A percentile compares a stretch with the other conserved stretches of the same genome.
These are phyloP conservation scores for Plectropomus leopardus DNA, from an alignment of 2,113 vertebrate species.

Conservation along the genomic window DNA sequence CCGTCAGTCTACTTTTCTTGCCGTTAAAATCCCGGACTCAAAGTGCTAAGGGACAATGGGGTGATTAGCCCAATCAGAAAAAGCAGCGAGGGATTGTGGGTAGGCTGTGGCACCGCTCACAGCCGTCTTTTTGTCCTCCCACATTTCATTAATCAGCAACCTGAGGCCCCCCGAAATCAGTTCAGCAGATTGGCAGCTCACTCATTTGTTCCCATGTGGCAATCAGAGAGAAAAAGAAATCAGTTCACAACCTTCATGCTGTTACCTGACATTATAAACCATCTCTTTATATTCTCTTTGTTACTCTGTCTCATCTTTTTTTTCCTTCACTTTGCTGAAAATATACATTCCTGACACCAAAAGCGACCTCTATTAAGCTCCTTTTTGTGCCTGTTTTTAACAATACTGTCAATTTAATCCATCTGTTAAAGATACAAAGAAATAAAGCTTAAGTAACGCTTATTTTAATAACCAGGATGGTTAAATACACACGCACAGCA, in stretches of 20 bases:
- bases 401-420: constrained; percentile 50
- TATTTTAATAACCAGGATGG: constrained; percentile 19
- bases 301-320: constrained; percentile 33
- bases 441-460: constrained; percentile 8
- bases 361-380: constrained; percentile 68
- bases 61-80: constrained; percentile 84
- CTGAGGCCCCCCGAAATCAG: constrained; percentile 73
- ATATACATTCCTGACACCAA: constrained; percentile 25
- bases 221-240: constrained; percentile 70
- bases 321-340: constrained; percentile 17
- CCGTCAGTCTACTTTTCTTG: constrained; percentile 44
- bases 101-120: constrained; percentile 53
- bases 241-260: constrained; percentile 66
- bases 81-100: constrained; percentile 75
- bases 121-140: constrained; percentile 75
- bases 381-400: constrained; percentile 10
- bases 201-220: constrained; percentile 74
- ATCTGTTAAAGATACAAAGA: constrained; percentile 21
- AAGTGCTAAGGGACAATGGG: constrained; percentile 76
- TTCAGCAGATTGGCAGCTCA: constrained; percentile 68
- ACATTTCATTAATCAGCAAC: constrained; percentile 83
- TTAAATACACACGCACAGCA: constrained; percentile 16
- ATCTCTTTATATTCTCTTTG: constrained; percentile 55
- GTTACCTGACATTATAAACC: constrained; percentile 68
- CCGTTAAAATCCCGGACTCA: constrained; percentile 45